Evolutionary conservation across 2,888 invertebrate species (phyloP).

Genomic region (Drosophila kuntzei): DNA sequence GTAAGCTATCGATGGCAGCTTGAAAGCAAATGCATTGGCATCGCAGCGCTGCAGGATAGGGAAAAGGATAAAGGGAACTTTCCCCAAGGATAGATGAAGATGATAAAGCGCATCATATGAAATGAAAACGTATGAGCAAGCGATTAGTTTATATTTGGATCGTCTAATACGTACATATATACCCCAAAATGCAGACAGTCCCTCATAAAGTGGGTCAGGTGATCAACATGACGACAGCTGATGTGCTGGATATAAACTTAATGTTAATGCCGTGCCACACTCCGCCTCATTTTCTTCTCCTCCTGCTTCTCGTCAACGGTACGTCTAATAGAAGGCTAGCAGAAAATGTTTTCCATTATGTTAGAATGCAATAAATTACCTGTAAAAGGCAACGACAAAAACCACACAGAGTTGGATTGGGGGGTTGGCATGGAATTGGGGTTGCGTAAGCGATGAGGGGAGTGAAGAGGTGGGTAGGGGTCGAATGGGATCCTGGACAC

Average conservation of each 20-base stretch:
- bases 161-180: conserved; percentile 66
- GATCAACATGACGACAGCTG: conserved; percentile 75
- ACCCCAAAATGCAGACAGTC: conserved; percentile 21
- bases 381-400: conserved; percentile 77
- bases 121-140: conserved; percentile 74
- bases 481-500: conserved; percentile 27
- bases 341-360: conserved; percentile 81
- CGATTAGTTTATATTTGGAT: conserved; percentile 77
- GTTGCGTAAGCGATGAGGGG: not conserved
- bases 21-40: conserved; percentile 21
- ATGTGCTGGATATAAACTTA: conserved; percentile 78
- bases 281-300: not conserved
- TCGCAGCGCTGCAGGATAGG: not conserved
- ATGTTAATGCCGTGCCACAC: conserved; percentile 72
- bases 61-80: not conserved
- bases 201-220: conserved; percentile 57
- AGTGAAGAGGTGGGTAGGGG: not conserved
- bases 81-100: conserved; percentile 7
- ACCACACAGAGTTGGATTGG: conserved; percentile 52
- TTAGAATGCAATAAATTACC: conserved; percentile 83
- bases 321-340: conserved; percentile 69
- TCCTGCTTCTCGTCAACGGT: conserved; percentile 36
- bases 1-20: conserved; percentile 76
- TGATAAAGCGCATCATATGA: conserved; percentile 67
- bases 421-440: conserved; percentile 17